Evolutionary conservation across 1,140 invertebrate species (phyloP).

Genomic region (Pachypsylla venusta): DNA sequence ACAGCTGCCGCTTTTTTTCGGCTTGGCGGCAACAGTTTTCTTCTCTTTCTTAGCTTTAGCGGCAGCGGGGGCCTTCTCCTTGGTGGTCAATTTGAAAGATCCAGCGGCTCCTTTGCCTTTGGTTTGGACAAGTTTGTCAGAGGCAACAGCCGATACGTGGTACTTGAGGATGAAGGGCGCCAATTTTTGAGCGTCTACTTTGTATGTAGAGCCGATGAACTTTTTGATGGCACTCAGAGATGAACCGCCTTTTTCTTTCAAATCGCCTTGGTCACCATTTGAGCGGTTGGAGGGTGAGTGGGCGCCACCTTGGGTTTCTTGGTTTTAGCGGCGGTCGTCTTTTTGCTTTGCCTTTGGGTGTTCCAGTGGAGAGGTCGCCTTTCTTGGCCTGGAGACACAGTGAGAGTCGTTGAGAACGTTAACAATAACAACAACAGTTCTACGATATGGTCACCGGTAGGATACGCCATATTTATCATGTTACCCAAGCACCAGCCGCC

Average conservation of each 20-base stretch:
- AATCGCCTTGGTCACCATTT: slow-evolving; percentile 37
- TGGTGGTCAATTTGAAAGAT: no score
- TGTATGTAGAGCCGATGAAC: slow-evolving; percentile 34
- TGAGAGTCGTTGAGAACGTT: no score
- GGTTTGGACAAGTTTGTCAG: slow-evolving; percentile 28
- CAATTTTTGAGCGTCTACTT: slow-evolving; percentile 28
- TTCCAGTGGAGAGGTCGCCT: no score
- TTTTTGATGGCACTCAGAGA: slow-evolving; percentile 39
- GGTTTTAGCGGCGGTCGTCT: slow-evolving; percentile 7
- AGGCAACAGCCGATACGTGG: slow-evolving; percentile 30
- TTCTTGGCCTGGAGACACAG: no score
- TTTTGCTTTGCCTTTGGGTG: no score
- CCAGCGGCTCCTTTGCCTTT: slow-evolving; percentile 33
- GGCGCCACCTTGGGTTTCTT: slow-evolving; percentile 25
- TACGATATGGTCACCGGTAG: no score
- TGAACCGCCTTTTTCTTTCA: slow-evolving; percentile 37
- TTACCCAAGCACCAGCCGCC: no score
- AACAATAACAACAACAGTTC: no score
- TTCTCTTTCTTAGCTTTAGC: slow-evolving; percentile 13
- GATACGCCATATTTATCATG: no score
- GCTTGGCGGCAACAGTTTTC: no score
- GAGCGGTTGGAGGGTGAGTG: slow-evolving; percentile 27
- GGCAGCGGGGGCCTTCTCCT: slow-evolving; percentile 20
- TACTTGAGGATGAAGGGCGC: slow-evolving; percentile 31
- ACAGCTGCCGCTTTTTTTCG: slow-evolving; percentile 18